phyloP scores from a whole-genome alignment of 2,113 vertebrate species.

The Solea senegalensis region DNA sequence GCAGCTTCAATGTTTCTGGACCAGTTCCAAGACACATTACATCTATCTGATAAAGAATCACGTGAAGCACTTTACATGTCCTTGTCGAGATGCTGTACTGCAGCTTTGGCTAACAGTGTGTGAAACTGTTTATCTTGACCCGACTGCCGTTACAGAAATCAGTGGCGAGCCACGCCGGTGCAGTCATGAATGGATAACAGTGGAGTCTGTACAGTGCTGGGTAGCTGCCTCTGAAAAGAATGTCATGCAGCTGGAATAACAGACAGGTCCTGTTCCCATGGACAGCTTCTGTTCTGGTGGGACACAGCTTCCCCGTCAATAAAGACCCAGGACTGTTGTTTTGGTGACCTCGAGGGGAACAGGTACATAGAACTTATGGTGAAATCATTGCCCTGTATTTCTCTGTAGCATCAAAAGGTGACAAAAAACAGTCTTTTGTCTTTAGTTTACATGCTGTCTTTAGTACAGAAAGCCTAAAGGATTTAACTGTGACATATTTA shows the following conservation, averaged over 20 bases:
- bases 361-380: constrained; percentile 25
- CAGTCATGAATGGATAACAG: constrained; percentile 70
- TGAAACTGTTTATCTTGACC: constrained; percentile 54
- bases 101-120: constrained; percentile 12
- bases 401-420: too few relatives aligned
- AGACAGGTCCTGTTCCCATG: constrained; percentile 65
- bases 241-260: constrained; percentile 78
- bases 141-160: constrained; percentile 47
- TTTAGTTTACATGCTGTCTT: too few relatives aligned
- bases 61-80: constrained; percentile 9
- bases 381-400: not conserved
- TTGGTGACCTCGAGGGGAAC: constrained; percentile 30
- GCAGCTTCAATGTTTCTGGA: constrained; percentile 36
- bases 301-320: constrained; percentile 28
- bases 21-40: constrained; percentile 27
- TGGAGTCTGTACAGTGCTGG: constrained; percentile 58
- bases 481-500: too few relatives aligned
- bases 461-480: too few relatives aligned
- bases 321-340: constrained; percentile 34
- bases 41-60: constrained; percentile 22
- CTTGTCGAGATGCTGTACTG: constrained; percentile 7
- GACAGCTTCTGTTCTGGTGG: constrained; percentile 63
- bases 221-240: constrained; percentile 72
- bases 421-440: too few relatives aligned
- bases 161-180: constrained; percentile 46